Evolutionary conservation across 2,797 vertebrate genomes (phyloP), one percentile per base, ranked within the genome.

Genomic region (Cirrhinus molitorella): DNA sequence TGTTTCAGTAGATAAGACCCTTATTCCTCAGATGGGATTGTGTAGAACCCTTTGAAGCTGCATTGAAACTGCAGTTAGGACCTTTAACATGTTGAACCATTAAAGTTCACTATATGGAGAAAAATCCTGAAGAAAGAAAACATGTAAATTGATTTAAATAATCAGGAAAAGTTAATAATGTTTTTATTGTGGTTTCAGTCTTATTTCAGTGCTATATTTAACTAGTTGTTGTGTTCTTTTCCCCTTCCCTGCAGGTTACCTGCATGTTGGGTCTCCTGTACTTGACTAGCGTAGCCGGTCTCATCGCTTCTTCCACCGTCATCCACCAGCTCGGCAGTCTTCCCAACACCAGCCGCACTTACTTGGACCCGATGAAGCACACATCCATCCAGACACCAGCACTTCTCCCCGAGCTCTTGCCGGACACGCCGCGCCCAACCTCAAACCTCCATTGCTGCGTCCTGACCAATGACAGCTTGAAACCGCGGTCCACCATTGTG

Each of bases 181-280:
- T n/a, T n/a, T n/a, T n/a, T n/a, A n/a, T n/a, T n/a, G 31, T 34
- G 31, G 31, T 34, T 34, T 34, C 4, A 34, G 31, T 34, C 4
- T 51, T 2, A 21, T 31, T 34, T 34, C 5, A 19, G 23, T n/a
- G 19, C 31, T 40, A 5, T 40, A 4, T 31, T 13, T 25, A 68
- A 43, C 16, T 11, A 7, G 1, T 43, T 74, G 25, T 17, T 43
- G 7, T 11, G 1, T 61, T 55, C 14, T 25, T 25, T 79, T 5
- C 9, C 13, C 9, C 13, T 21, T 79, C 65, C 43, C 11, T 19
- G 2, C 89, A 99, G 98, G 93, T 99, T 47, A 96, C 96, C 81
- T 98, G 98, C 86, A 94, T 99, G 90, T 92, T 99, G 68, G 94
- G 97, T 0, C 90, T 99, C 84, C 92, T 99, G 28, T 99, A 99